Conservation (phyloP, 2,113 vertebrate species). For the Lates calcarifer region DNA sequence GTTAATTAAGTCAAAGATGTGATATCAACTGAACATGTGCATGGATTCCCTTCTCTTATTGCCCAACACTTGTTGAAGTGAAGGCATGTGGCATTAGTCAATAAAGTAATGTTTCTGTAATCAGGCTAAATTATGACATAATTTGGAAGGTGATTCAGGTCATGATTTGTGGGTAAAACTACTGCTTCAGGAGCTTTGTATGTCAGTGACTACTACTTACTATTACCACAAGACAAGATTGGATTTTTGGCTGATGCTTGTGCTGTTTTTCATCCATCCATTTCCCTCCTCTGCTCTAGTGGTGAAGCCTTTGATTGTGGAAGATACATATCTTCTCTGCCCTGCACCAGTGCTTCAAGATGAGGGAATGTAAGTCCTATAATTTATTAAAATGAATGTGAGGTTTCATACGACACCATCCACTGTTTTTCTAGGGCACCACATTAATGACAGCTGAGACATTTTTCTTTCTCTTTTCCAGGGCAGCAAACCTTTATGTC, state of each 20-base stretch:
- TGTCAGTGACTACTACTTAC: constrained; percentile 6
- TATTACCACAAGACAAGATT: background rate
- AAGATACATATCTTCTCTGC: constrained; percentile 96
- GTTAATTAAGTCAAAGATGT: constrained; percentile 4
- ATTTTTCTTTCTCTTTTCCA: constrained; percentile 56
- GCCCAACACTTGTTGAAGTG: background rate
- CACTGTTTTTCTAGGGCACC: background rate
- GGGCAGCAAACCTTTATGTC: constrained; percentile 93
- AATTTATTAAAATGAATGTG: constrained; percentile 11
- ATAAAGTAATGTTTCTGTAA: constrained; percentile 13
- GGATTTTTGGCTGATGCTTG: constrained; percentile 31
- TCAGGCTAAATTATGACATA: constrained; percentile 6
- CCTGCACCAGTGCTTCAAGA: constrained; percentile 94
- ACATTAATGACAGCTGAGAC: background rate
- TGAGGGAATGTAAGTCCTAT: constrained; percentile 92
- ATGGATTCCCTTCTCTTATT: background rate
- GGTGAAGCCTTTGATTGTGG: constrained; percentile 94
- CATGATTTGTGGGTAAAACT: background rate
- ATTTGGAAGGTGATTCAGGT: background rate
- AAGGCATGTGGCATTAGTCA: constrained; percentile 1
- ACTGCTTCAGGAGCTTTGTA: background rate
- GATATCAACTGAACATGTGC: constrained; percentile 16
- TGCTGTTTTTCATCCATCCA: background rate
- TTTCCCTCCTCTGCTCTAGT: constrained; percentile 80
- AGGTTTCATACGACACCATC: constrained; percentile 1